Evolutionary conservation across 2,797 vertebrate genomes (phyloP).

Genomic region (Fistularia tabacaria): DNA sequence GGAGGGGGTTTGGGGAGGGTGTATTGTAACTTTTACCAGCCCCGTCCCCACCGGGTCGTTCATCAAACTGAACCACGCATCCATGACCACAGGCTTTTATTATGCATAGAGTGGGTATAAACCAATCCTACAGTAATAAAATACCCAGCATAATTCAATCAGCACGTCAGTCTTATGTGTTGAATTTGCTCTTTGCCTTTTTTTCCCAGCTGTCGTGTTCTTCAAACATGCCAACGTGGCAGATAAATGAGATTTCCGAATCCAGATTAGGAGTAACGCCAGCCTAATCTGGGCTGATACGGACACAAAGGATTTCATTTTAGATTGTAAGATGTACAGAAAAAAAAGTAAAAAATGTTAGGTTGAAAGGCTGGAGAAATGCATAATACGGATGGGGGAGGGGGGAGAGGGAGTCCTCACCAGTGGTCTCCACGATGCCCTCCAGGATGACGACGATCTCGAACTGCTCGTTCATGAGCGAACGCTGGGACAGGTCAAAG

Average conservation of each 20-base stretch:
- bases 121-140: slow-evolving; percentile 51
- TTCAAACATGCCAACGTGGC: slow-evolving; percentile 14
- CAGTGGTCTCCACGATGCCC: slow-evolving; percentile 89
- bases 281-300: too few species aligned
- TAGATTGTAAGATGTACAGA: too few species aligned
- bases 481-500: slow-evolving; percentile 86
- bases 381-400: not conserved
- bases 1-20: too few species aligned
- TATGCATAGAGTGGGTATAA: slow-evolving; percentile 58
- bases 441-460: slow-evolving; percentile 91
- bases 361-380: slow-evolving; percentile 17
- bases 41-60: slow-evolving; percentile 27
- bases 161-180: slow-evolving; percentile 24
- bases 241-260: slow-evolving; percentile 30
- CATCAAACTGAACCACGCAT: slow-evolving; percentile 59
- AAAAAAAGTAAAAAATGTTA: slow-evolving; percentile 3
- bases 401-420: slow-evolving; percentile 56
- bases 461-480: slow-evolving; percentile 84
- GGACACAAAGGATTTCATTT: too few species aligned
- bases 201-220: slow-evolving; percentile 2
- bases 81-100: slow-evolving; percentile 51
- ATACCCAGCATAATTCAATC: slow-evolving; percentile 61
- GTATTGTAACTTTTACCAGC: too few species aligned
- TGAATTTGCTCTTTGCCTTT: slow-evolving; percentile 14
- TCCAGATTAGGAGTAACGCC: slow-evolving; percentile 11